phyloP scores from a whole-genome alignment of 2,113 vertebrate species.

The Phyllostomus hastatus region DNA sequence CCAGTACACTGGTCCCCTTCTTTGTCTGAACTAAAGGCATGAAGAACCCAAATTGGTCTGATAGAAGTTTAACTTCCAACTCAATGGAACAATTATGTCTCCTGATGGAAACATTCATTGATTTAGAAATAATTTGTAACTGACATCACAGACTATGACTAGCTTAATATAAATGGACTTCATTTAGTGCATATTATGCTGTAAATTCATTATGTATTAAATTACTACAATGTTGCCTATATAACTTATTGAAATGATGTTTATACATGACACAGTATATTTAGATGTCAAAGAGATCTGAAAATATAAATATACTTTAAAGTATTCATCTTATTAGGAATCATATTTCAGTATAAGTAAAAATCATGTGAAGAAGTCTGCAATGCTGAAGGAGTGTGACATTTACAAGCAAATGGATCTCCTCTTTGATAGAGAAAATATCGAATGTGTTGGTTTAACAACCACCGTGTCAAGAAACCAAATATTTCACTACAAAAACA shows the following conservation, averaged over 20 bases:
- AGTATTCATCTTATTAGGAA: conserved; percentile 57
- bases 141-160: conserved; percentile 8
- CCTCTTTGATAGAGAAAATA: conserved; percentile 8
- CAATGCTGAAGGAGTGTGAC: background rate
- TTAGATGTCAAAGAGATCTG: conserved; percentile 62
- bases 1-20: background rate
- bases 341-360: conserved; percentile 70
- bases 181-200: conserved; percentile 44
- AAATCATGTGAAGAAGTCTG: conserved; percentile 68
- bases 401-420: conserved; percentile 37
- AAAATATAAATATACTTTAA: conserved; percentile 31
- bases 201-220: conserved; percentile 65
- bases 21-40: background rate
- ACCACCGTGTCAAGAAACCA: conserved; percentile 23
- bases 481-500: background rate
- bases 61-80: background rate
- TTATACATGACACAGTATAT: conserved; percentile 63
- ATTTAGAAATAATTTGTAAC: conserved; percentile 15
- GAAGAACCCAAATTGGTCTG: background rate
- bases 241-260: conserved; percentile 64
- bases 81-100: background rate
- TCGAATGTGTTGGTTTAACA: conserved; percentile 38
- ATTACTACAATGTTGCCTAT: conserved; percentile 59
- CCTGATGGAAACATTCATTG: background rate
- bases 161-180: conserved; percentile 51